A percentile compares a stretch with the other conserved stretches of the same genome.
Conservation (phyloP, 92 coral and sea anemone genomes). For the Phenganax subtilis region DNA sequence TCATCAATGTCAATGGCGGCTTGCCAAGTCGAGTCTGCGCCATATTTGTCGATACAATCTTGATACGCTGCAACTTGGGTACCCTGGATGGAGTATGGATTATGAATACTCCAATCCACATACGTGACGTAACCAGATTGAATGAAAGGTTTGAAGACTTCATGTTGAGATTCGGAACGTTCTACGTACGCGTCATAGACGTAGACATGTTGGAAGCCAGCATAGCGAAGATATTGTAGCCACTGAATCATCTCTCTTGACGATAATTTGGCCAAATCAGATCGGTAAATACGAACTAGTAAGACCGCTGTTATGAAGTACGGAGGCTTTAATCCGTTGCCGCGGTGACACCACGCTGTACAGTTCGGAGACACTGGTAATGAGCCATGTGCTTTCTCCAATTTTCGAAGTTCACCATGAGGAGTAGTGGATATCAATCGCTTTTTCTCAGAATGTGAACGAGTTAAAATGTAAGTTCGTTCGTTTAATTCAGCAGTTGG, state of each 20-base stretch:
- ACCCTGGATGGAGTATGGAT: conserved; percentile 48
- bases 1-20: conserved; percentile 63
- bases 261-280: conserved; percentile 49
- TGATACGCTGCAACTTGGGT: conserved; percentile 61
- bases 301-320: conserved; percentile 59
- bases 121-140: conserved; percentile 59
- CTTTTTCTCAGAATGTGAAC: no score
- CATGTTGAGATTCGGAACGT: conserved; percentile 52
- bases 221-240: conserved; percentile 55
- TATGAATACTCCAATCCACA: conserved; percentile 55
- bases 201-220: conserved; percentile 65
- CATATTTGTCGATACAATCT: conserved; percentile 38
- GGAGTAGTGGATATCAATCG: no score
- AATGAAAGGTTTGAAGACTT: conserved; percentile 49
- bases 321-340: conserved; percentile 20
- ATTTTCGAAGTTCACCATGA: no score
- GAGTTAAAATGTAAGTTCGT: no score
- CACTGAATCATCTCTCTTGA: conserved; percentile 62
- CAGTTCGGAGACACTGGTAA: conserved; percentile 11
- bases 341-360: conserved; percentile 53
- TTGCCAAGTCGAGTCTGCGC: conserved; percentile 44
- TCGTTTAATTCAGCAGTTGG: no score
- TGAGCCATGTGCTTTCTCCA: no score
- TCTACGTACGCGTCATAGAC: conserved; percentile 59
- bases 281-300: conserved; percentile 53